Evolutionary conservation across 2,113 vertebrate genomes (phyloP), one percentile per base, ranked within the genome.

Genomic region (Chinchilla lanigera): DNA sequence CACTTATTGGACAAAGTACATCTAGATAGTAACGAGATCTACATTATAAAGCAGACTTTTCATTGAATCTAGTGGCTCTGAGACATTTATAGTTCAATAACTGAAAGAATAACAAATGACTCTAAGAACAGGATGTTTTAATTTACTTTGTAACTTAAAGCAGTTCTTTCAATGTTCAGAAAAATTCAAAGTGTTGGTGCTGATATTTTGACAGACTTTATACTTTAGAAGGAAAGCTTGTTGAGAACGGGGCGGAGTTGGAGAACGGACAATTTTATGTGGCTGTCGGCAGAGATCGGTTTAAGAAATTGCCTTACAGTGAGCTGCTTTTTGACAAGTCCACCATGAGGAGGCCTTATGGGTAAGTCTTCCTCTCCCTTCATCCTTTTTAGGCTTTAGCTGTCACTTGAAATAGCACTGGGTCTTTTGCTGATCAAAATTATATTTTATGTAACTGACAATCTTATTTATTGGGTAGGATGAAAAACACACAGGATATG

Each of bases 191-290:
- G 2, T 75, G n/a, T 94, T 95, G 7, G 0, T 38, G 3, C 95
- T 96, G 65, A 8, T 98, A 6, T 98, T 97, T 98, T 98, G 63
- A 54, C 98, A 99, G 99, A 96, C 99, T 99, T 63, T 99, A 99
- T 96, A 99, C 99, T 11, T 98, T 99, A 93, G 99, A 99, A 94
- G 99, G 99, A 95, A 99, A 98, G 33, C 99, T 98, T 86, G 83
- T 99, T 91, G 98, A 98, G 58, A 99, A 98, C 47, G 99, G 99
- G 16, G 98, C 98, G 58, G 99, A 99, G 63, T 97, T 99, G 97
- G 99, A 99, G 97, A 99, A 99, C 0, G 99, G 99, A 41, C 99
- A 99, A 97, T 99, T 99, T 89, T 99, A 99, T 54, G 99, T 99
- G 87, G 99, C 99, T 24, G 99, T 99, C 10, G 99, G 99, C 94